Base-by-base conservation (phyloP, 2,888 invertebrate species). In the Drosophila cyrtoloma region DNA sequence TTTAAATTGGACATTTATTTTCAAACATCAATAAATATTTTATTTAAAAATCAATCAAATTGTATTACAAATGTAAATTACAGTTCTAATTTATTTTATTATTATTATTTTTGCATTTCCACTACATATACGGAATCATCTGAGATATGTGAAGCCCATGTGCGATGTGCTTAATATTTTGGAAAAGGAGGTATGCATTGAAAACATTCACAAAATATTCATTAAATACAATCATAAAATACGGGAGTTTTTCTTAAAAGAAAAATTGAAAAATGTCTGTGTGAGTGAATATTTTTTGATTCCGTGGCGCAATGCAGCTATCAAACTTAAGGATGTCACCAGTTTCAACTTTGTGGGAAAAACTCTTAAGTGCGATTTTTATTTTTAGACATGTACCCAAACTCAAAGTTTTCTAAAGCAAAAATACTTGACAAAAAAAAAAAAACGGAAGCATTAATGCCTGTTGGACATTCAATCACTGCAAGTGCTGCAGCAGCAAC, bases 111-210 rank as follows among this genome's bases (percentile, higher is more conserved):
- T 26, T 16, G 4, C 4, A 26, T 16, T 22, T 7, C 2, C 3
- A 44, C 6, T 22, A 3, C 14, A 14, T 44, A 9, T 19, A 39
- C 19, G 6, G 44, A 12, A 44, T 22, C 44, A 22, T 44, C 12
- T 44, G 12, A 22, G 22, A 3, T n/a, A n/a, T 42, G 10, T n/a
- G 12, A 74, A 81, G 44, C 63, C 90, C 7, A 81, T 77, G 44
- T 71, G 93, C 52, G 93, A 93, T 81, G 90, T 92, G 5, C 71
- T 91, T 0, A 93, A 92, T 65, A 71, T 92, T 55, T 55, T 86
- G 19, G 90, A 92, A 59, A 86, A 80, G 26, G 77, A 91, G 82
- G 92, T 92, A 67, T 28, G 0, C 7, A 39, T n/a, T 5, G 5
- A 32, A 16, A 16, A 7, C 5, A 2, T n/a, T 26, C 14, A 9